These are phyloP conservation scores for Chaetodon trifascialis DNA, from an alignment of 2,113 vertebrate genomes.

Conservation along the genomic window DNA sequence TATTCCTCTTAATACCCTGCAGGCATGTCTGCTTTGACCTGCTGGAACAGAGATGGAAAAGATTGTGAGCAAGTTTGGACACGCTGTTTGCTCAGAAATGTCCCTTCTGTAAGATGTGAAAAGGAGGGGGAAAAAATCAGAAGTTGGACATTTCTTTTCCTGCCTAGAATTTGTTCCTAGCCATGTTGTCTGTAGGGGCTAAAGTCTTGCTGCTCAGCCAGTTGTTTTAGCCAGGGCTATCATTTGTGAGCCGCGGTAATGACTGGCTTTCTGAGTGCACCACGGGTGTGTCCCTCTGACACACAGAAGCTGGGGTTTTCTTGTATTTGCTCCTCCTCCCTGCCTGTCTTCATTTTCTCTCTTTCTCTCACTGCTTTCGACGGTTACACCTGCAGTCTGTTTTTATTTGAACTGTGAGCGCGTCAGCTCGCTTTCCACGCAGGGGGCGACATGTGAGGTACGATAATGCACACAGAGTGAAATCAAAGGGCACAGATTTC, in stretches of 20 bases:
- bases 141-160: slow-evolving; percentile 36
- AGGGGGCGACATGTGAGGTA: not conserved
- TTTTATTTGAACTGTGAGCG: slow-evolving; percentile 61
- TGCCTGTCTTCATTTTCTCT: not conserved
- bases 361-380: slow-evolving; percentile 16
- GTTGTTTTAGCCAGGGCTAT: slow-evolving; percentile 79
- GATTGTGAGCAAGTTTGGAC: slow-evolving; percentile 66
- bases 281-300: slow-evolving; percentile 83
- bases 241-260: slow-evolving; percentile 82
- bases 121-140: not conserved
- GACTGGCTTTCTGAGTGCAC: slow-evolving; percentile 77
- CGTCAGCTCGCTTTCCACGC: not conserved
- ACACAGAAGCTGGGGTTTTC: slow-evolving; percentile 75
- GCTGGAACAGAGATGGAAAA: slow-evolving; percentile 47
- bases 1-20: slow-evolving; percentile 38
- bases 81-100: slow-evolving; percentile 41
- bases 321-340: slow-evolving; percentile 60
- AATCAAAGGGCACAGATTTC: slow-evolving; percentile 47
- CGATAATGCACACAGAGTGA: not conserved
- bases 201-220: slow-evolving; percentile 59
- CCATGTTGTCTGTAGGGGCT: slow-evolving; percentile 48
- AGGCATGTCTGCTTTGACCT: slow-evolving; percentile 66
- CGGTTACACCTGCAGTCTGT: slow-evolving; percentile 60
- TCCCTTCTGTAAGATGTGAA: not conserved
- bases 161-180: slow-evolving; percentile 37